These are phyloP conservation scores for Sciurus carolinensis DNA, from an alignment of 2,797 vertebrate genomes.

Conservation along the genomic window DNA sequence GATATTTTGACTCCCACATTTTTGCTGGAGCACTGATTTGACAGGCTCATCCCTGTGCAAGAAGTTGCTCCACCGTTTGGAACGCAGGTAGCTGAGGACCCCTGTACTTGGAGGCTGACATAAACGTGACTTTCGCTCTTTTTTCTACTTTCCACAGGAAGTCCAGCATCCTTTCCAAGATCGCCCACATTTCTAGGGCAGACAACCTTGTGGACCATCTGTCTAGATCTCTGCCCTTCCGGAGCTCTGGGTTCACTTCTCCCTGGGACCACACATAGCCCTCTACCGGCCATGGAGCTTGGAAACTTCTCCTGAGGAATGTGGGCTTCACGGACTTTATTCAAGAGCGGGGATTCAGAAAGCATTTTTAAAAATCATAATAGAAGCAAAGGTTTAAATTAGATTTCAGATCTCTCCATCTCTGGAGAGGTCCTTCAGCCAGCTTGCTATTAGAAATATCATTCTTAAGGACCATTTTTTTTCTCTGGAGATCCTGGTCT, in stretches of 20 bases:
- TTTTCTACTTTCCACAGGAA: background rate
- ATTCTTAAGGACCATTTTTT: background rate
- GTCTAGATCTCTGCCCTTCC: background rate
- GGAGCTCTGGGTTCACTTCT: background rate
- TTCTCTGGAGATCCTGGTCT: background rate
- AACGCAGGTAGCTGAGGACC: background rate
- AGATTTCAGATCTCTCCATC: background rate
- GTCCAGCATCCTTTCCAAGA: background rate
- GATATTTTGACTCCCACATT: background rate
- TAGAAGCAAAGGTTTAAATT: background rate
- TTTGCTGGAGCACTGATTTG: background rate
- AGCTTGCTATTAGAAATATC: background rate
- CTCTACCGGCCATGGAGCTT: background rate
- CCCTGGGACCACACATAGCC: fast-evolving
- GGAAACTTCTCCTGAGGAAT: fast-evolving
- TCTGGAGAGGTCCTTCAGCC: background rate
- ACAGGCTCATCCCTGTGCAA: background rate
- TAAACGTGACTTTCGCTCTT: constrained; percentile 2
- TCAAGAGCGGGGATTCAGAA: background rate
- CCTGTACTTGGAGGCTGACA: background rate
- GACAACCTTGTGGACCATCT: background rate
- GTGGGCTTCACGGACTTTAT: background rate
- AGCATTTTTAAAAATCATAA: background rate
- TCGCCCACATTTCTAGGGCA: background rate
- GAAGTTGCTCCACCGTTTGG: background rate